Conservation (phyloP, 2,888 invertebrate genomes). For the Acanthacorydalis orientalis region DNA sequence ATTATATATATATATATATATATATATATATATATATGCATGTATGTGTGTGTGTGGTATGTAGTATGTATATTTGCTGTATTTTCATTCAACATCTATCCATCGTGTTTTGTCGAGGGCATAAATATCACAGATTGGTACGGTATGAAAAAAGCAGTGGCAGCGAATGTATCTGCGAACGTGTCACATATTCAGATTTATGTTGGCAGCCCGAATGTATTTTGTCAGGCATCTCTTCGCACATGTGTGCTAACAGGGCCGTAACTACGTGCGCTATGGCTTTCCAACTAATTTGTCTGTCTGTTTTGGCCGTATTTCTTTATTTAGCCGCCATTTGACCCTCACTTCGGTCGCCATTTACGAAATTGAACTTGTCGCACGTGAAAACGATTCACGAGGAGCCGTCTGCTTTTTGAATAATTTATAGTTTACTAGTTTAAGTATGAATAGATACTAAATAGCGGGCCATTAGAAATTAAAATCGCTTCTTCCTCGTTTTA, state of each 20-base stretch:
- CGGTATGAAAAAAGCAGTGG: not conserved
- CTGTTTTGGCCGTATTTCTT: constrained; percentile 26
- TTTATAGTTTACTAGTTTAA: not conserved
- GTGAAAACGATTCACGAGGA: not conserved
- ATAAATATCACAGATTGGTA: too few relatives aligned
- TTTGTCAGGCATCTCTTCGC: constrained; percentile 18
- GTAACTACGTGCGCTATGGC: constrained; percentile 12
- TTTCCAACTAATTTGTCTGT: constrained; percentile 27
- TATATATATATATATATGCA: not conserved
- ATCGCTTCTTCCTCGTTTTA: too few relatives aligned
- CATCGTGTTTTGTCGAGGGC: too few relatives aligned
- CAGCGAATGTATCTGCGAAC: constrained; percentile 17
- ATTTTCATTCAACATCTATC: not conserved
- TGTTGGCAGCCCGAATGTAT: constrained; percentile 16
- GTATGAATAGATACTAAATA: too few relatives aligned
- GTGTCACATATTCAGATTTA: constrained; percentile 28
- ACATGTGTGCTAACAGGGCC: constrained; percentile 13
- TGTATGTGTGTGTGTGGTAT: not conserved
- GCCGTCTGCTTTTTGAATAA: constrained; percentile 1
- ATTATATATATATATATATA: not conserved
- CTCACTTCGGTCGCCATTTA: constrained; percentile 17
- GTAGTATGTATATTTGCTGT: not conserved
- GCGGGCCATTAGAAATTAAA: too few relatives aligned
- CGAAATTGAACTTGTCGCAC: constrained; percentile 18
- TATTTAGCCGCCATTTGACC: constrained; percentile 27